Base-by-base conservation (phyloP, 2,888 invertebrate species). In the Andrena hattorfiana region DNA sequence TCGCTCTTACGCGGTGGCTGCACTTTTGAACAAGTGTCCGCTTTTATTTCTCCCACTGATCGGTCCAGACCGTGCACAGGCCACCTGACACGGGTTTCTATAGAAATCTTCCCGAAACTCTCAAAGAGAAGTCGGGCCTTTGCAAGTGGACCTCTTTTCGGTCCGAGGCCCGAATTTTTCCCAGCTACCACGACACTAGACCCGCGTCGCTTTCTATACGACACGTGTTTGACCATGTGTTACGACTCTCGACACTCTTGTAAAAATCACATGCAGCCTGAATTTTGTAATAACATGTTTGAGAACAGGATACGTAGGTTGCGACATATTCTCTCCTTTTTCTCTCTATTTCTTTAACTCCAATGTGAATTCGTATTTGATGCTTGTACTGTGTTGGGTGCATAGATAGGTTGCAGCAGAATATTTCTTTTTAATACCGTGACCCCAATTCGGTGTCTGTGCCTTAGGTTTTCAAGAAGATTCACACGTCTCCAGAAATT, bases 211-310 rank as follows among this genome's bases (percentile, higher is more conserved):
- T 82, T 84, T 70, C 83, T 67, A 70, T 26, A n/a, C 42, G 16
- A 81, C 83, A 82, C 83, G 68, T 84, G 84, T 75, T 68, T 35
- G 35, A 67, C 68, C 83, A 79, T 72, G 75, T 72, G 84, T 83
- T n/a, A 28, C 64, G 30, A 64, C 8, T 28, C 74, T 23, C 30
- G 16, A 26, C 4, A 3, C 13, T 60, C 48, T 68, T 63, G 35
- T 81, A 63, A 68, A 81, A 79, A 56, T 79, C 73, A 56, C 35
- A 20, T 20, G 54, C n/a, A 56, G 32, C 35, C 16, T 23, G 42
- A 79, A 63, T 81, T 67, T 63, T 73, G 80, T 81, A 48, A 73
- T 59, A 72, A 67, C 62, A 1, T n/a, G 64, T 48, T 42, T 8
- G 13, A n/a, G 67, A 67, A 28, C 54, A 56, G 54, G 54, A 62